These are phyloP conservation scores for Pterocles orientalis DNA, from an alignment of 2,113 vertebrate genomes.

Conservation along the genomic window DNA sequence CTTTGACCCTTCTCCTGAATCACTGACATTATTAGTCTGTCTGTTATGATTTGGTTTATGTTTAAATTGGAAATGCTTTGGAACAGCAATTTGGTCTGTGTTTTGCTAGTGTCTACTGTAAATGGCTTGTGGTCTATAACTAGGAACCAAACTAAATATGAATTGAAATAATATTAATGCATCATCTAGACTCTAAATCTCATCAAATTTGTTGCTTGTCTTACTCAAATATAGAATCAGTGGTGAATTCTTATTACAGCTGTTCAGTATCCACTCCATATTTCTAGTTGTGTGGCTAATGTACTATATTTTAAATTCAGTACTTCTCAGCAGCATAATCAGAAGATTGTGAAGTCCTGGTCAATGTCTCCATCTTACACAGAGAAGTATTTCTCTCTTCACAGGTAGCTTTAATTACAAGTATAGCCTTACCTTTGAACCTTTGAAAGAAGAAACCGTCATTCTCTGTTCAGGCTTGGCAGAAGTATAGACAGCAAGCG, in stretches of 20 bases:
- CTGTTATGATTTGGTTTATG: background rate
- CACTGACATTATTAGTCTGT: background rate
- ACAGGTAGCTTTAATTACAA: background rate
- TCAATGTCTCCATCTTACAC: background rate
- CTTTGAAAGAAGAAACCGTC: background rate
- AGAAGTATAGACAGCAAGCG: background rate
- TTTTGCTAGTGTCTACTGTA: background rate
- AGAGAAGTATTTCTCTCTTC: background rate
- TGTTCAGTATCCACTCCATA: background rate
- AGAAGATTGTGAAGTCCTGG: background rate
- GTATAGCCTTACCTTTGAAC: background rate
- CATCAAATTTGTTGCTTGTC: background rate
- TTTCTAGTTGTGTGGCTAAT: background rate
- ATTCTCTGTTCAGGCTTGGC: background rate
- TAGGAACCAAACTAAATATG: background rate
- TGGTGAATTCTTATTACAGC: background rate
- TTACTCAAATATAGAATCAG: background rate
- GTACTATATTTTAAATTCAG: background rate
- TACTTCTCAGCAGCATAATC: background rate
- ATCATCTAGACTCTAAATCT: background rate
- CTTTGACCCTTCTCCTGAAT: background rate
- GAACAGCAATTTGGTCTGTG: background rate
- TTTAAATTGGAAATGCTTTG: background rate
- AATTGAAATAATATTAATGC: background rate
- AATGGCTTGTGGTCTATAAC: background rate